Percentiles rank a stretch among this genome's conserved stretches.
These are phyloP conservation scores for Microctonus aethiopoides DNA, from an alignment of 2,888 invertebrate species.

Conservation along the genomic window DNA sequence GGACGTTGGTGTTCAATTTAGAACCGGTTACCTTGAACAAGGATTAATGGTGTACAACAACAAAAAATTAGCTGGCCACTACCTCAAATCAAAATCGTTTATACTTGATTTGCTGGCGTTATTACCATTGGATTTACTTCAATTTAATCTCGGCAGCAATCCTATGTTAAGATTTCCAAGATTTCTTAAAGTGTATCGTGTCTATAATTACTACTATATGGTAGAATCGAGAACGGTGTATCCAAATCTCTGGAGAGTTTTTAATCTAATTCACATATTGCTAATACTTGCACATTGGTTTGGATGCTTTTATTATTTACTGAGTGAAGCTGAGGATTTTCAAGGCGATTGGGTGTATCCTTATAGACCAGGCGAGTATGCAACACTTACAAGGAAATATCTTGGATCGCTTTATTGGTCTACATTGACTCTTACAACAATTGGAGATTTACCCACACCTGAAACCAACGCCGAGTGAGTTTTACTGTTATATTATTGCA, in stretches of 20 bases:
- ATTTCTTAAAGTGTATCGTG: conserved; percentile 91
- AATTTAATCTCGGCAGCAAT: conserved; percentile 83
- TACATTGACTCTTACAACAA: conserved; percentile 93
- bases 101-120: conserved; percentile 85
- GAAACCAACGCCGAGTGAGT: conserved; percentile 98
- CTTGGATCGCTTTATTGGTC: conserved; percentile 97
- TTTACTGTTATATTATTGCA: conserved; percentile 28
- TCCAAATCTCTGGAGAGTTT: conserved; percentile 95
- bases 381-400: conserved; percentile 91
- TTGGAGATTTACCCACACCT: conserved; percentile 95
- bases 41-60: conserved; percentile 95
- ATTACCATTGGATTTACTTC: conserved; percentile 87
- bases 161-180: conserved; percentile 90
- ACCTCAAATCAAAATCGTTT: conserved; percentile 86
- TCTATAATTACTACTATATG: conserved; percentile 94
- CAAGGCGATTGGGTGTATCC: conserved; percentile 93
- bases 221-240: conserved; percentile 95
- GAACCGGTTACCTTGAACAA: conserved; percentile 95
- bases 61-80: conserved; percentile 89
- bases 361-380: conserved; percentile 87
- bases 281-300: conserved; percentile 97
- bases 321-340: conserved; percentile 91
- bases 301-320: conserved; percentile 95
- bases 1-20: conserved; percentile 90
- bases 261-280: conserved; percentile 94